Percentiles rank a stretch among this genome's conserved stretches.
Evolutionary conservation across 1,140 invertebrate genomes (phyloP).

Genomic region (Parapsyche elsis): DNA sequence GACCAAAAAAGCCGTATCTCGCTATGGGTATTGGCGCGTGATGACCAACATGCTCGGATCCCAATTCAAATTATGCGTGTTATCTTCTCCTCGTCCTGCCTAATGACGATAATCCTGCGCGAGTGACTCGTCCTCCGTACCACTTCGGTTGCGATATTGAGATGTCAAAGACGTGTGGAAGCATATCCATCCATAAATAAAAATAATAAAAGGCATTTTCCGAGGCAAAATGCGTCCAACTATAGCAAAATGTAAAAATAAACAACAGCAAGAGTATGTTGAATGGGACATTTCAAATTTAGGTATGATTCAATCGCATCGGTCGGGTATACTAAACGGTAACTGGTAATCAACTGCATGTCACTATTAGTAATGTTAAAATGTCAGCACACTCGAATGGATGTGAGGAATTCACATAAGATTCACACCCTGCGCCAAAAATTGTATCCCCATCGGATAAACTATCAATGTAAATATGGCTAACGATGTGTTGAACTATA

Average conservation of each 20-base stretch:
- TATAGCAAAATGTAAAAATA: background rate
- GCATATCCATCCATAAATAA: background rate
- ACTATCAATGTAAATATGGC: background rate
- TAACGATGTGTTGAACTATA: background rate
- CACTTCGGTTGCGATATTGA: conserved; percentile 5
- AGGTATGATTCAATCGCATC: background rate
- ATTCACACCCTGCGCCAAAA: conserved; percentile 10
- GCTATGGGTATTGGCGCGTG: conserved; percentile 47
- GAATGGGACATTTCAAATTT: background rate
- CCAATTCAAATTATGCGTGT: background rate
- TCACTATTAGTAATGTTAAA: conserved; percentile 44
- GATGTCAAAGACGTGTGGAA: conserved; percentile 24
- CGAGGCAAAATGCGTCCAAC: no score
- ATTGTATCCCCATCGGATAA: background rate
- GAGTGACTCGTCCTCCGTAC: background rate
- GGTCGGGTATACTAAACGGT: conserved; percentile 32
- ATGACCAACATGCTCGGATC: conserved; percentile 34
- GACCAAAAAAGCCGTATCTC: conserved; percentile 47
- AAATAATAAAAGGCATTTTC: no score
- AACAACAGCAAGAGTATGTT: no score
- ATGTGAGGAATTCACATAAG: conserved; percentile 30
- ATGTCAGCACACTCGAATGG: conserved; percentile 20
- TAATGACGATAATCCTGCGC: conserved; percentile 3
- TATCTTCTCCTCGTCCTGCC: background rate
- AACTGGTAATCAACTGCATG: conserved; percentile 44